Evolutionary conservation across 2,113 vertebrate species (phyloP).

Genomic region (Oryctolagus cuniculus): mOryCun1.1 NC_091439.1:99728001-99728500

Average conservation of each 20-base stretch:
- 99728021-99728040: background rate
- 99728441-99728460: background rate
- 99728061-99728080: background rate
- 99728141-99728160: background rate
- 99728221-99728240: background rate
- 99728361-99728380: background rate
- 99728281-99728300: background rate
- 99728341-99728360: background rate
- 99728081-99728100: background rate
- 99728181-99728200: conserved; percentile 3
- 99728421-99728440: background rate
- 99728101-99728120: background rate
- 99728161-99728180: background rate
- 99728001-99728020: conserved; percentile 7
- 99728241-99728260: background rate
- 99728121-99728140: background rate
- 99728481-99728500: background rate
- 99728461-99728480: conserved; percentile 25
- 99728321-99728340: background rate
- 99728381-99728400: background rate
- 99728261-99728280: background rate
- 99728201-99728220: background rate
- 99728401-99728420: background rate
- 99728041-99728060: background rate
- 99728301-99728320: background rate